These are phyloP conservation scores for Venustoraphidia nigricollis DNA, from an alignment of 2,888 invertebrate species.

Conservation along the genomic window DNA sequence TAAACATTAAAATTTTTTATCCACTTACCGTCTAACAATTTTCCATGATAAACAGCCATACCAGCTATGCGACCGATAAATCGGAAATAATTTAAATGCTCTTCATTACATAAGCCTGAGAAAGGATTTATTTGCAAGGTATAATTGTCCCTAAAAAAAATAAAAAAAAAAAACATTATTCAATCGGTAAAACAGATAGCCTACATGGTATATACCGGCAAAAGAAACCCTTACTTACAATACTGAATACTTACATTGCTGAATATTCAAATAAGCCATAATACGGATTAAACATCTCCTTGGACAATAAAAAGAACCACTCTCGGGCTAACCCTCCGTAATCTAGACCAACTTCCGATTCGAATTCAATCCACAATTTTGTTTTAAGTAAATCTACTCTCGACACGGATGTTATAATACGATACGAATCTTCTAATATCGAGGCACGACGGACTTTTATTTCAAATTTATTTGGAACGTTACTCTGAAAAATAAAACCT, in stretches of 20 bases:
- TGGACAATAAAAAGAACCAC: conserved; percentile 97
- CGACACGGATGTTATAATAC: conserved; percentile 82
- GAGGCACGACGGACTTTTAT: conserved; percentile 82
- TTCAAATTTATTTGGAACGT: conserved; percentile 96
- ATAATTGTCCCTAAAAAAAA: conserved; percentile 74
- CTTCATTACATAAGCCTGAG: conserved; percentile 94
- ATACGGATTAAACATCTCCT: conserved; percentile 99
- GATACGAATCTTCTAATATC: conserved; percentile 93
- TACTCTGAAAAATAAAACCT: conserved; percentile 46
- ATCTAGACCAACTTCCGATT: conserved; percentile 90
- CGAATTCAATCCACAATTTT: conserved; percentile 98
- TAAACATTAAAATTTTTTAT: conserved; percentile 1
- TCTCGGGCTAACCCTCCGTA: conserved; percentile 94
- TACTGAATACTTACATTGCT: conserved; percentile 61
- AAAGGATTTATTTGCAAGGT: conserved; percentile 97
- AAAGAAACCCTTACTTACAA: neutral
- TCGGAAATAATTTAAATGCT: conserved; percentile 94
- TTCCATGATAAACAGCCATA: conserved; percentile 99
- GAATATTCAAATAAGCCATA: conserved; percentile 99
- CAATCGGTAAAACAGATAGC: neutral
- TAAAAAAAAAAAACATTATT: conserved; percentile 5
- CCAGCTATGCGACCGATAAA: conserved; percentile 97
- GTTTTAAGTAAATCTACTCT: conserved; percentile 88
- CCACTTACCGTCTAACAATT: conserved; percentile 76
- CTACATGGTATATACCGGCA: neutral